Conservation (phyloP, 2,113 vertebrate genomes). For the Aix galericulata region DNA sequence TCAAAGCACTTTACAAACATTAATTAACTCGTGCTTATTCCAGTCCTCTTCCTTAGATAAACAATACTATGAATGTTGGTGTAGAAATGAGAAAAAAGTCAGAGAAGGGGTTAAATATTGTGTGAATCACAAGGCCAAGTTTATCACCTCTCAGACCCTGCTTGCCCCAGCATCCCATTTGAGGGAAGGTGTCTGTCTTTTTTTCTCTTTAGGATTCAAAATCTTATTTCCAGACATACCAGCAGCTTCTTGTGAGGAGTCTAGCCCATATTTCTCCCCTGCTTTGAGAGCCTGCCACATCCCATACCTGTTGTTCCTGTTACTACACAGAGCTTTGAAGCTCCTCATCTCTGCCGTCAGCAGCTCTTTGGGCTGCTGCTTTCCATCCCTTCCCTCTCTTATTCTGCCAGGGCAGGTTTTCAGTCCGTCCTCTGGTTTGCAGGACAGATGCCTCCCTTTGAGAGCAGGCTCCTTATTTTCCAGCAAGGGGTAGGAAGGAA, state of each 20-base stretch:
- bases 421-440: neutral
- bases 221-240: neutral
- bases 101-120: neutral
- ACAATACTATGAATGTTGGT: neutral
- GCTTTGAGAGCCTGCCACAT: neutral
- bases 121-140: neutral
- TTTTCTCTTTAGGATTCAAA: neutral
- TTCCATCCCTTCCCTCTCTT: neutral
- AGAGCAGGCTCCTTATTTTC: neutral
- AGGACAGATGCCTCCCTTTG: accelerated
- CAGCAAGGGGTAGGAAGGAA: neutral
- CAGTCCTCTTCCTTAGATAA: neutral
- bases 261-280: neutral
- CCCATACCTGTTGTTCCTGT: accelerated
- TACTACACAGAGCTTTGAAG: neutral
- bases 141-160: neutral
- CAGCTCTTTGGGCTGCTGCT: neutral
- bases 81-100: neutral
- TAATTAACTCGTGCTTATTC: neutral
- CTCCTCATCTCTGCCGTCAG: neutral
- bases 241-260: neutral
- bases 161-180: neutral
- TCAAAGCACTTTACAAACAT: constrained; percentile 25
- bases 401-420: neutral
- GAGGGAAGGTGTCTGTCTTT: neutral